These are phyloP conservation scores for Cuculus canorus DNA, from an alignment of 2,797 vertebrate species.

Conservation along the genomic window DNA sequence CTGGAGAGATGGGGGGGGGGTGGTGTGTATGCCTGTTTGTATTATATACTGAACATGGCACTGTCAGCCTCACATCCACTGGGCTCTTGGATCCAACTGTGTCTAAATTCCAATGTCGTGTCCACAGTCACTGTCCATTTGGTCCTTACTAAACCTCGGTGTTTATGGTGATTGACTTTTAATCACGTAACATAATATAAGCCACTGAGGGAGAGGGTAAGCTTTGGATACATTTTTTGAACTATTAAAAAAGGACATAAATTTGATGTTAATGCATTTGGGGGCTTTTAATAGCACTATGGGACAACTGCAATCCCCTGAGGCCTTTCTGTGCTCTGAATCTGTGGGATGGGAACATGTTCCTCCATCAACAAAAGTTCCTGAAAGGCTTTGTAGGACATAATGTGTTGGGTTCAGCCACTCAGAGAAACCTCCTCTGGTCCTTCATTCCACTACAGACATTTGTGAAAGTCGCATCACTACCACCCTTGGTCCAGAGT, in stretches of 20 bases:
- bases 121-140: not conserved
- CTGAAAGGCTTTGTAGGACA: not conserved
- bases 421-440: not conserved
- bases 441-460: not conserved
- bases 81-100: not conserved
- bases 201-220: not conserved
- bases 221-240: not conserved
- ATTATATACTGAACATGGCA: not conserved
- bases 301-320: not conserved
- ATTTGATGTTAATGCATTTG: rapidly evolving
- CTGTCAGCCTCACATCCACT: not conserved
- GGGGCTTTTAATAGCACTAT: not conserved
- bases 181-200: rapidly evolving
- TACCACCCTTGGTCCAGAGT: not conserved
- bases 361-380: not conserved
- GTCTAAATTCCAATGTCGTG: not conserved
- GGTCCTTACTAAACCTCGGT: not conserved
- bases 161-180: not conserved
- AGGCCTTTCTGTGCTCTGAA: not conserved
- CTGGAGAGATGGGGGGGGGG: not conserved
- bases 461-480: rapidly evolving
- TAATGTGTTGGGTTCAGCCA: not conserved
- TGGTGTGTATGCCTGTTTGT: not conserved
- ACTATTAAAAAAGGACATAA: not conserved
- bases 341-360: not conserved